A percentile compares a stretch with the other conserved stretches of the same genome.
Conservation (phyloP, 2,888 invertebrate genomes). For the Noctua janthe region DNA sequence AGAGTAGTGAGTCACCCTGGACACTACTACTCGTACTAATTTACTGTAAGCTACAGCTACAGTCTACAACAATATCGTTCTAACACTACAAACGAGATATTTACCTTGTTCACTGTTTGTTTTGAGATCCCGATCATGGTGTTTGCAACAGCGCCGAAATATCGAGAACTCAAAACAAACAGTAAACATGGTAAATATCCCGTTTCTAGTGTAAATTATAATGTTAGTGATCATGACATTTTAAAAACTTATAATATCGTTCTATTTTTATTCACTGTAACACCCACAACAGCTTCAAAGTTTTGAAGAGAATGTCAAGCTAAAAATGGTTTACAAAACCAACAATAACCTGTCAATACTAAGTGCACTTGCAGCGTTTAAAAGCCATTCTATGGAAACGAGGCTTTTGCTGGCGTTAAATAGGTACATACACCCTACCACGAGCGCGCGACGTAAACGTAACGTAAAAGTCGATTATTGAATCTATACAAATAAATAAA, state of each 20-base stretch:
- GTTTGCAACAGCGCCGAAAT: no score
- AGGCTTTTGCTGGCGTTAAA: constrained; percentile 13
- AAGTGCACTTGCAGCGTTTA: constrained; percentile 44
- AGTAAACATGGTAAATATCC: no score
- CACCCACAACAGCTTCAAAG: not conserved
- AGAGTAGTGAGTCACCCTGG: not conserved
- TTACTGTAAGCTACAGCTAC: not conserved
- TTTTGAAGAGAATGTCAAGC: constrained; percentile 7
- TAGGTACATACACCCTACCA: not conserved
- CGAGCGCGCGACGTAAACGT: not conserved
- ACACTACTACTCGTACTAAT: no score
- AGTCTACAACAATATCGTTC: no score
- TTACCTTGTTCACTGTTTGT: no score
- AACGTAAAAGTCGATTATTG: not conserved
- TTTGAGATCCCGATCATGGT: no score
- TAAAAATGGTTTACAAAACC: constrained; percentile 31
- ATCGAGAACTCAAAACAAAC: no score
- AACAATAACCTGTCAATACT: constrained; percentile 13
- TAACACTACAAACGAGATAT: no score
- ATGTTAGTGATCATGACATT: no score
- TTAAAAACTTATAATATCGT: not conserved
- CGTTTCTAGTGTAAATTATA: no score
- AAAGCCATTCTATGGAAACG: constrained; percentile 23
- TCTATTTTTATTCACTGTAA: not conserved
- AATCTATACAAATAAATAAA: not conserved